phyloP scores from a whole-genome alignment of 2,797 vertebrate genomes.

The Gambusia yucatana region DNA sequence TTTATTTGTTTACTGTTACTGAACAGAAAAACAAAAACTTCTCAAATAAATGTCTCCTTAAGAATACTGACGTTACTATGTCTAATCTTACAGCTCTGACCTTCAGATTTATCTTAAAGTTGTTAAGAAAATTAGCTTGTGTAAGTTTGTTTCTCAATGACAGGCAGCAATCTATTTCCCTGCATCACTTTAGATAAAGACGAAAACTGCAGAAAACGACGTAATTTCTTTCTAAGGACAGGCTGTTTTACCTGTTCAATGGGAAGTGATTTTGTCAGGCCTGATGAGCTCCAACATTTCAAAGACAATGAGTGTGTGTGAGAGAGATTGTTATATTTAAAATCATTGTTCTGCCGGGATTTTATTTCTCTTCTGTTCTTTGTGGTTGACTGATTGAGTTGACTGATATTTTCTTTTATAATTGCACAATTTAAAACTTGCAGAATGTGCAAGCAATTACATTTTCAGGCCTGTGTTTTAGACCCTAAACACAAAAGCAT shows the following conservation, averaged over 20 bases:
- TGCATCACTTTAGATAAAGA: conserved; percentile 19
- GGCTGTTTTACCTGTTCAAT: conserved; percentile 44
- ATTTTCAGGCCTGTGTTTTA: neutral
- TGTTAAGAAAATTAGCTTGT: neutral
- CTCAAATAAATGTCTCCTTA: neutral
- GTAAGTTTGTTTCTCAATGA: conserved; percentile 18
- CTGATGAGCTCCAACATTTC: conserved; percentile 54
- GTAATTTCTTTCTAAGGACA: conserved; percentile 46
- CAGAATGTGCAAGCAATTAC: conserved; percentile 1
- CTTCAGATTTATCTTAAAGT: neutral
- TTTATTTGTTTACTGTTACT: neutral
- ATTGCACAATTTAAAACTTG: conserved; percentile 18
- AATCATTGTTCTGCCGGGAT: conserved; percentile 40
- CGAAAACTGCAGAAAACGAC: conserved; percentile 22
- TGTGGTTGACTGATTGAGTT: conserved; percentile 13
- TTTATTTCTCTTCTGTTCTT: conserved; percentile 40
- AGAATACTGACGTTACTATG: neutral
- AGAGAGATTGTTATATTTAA: conserved; percentile 55
- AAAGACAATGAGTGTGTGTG: conserved; percentile 42
- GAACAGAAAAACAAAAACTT: neutral
- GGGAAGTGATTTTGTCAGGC: conserved; percentile 43
- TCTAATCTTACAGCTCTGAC: neutral
- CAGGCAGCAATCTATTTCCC: conserved; percentile 18
- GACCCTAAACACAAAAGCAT: neutral
- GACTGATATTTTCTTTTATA: conserved; percentile 4